Conservation (phyloP, 2,797 vertebrate genomes). For the Mionectes olivaceus region DNA sequence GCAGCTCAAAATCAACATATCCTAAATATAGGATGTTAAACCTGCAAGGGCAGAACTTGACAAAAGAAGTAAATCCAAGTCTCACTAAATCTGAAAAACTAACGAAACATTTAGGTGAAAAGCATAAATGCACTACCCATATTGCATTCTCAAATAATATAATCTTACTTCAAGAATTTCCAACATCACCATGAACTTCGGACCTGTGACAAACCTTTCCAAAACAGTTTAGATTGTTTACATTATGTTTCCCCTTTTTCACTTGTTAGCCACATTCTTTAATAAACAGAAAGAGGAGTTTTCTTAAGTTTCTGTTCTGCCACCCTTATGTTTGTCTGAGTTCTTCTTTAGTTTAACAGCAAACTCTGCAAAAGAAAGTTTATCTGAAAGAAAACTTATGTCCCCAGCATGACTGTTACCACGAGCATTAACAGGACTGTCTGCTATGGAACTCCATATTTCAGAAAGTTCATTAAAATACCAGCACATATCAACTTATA, state of each 20-base stretch:
- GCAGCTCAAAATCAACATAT: not conserved
- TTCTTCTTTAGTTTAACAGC: not conserved
- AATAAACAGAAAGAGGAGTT: not conserved
- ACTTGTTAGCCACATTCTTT: not conserved
- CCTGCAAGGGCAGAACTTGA: not conserved
- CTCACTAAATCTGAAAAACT: not conserved
- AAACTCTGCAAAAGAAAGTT: not conserved
- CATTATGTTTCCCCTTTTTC: not conserved
- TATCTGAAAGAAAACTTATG: not conserved
- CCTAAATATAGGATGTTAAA: not conserved
- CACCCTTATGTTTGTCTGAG: not conserved
- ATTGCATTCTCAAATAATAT: not conserved
- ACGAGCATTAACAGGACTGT: not conserved
- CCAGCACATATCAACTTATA: not conserved
- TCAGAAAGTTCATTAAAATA: not conserved
- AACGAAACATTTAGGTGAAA: not conserved
- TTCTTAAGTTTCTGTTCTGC: not conserved
- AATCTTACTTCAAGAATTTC: not conserved
- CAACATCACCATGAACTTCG: not conserved
- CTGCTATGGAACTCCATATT: not conserved
- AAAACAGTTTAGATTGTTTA: not conserved
- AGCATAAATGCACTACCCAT: not conserved
- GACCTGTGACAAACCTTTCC: not conserved
- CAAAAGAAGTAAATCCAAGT: not conserved
- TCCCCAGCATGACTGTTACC: rapidly evolving